Evolutionary conservation across 1,140 invertebrate genomes (phyloP).

Genomic region (Panonychus citri): DNA sequence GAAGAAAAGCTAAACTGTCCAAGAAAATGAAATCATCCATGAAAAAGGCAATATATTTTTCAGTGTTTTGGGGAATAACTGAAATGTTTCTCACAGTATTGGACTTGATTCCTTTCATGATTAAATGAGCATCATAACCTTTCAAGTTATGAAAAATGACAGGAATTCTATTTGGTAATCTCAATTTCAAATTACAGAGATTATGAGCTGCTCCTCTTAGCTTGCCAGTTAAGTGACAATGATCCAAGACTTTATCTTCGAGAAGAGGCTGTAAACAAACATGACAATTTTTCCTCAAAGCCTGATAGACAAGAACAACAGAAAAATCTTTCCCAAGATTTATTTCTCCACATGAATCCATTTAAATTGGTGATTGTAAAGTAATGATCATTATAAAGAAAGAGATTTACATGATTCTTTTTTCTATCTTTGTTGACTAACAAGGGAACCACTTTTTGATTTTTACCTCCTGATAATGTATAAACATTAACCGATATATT

Average conservation of each 20-base stretch:
- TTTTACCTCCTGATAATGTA: too few relatives aligned
- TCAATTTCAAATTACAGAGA: neutral
- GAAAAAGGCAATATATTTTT: neutral
- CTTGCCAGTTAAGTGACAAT: neutral
- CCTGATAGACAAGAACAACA: neutral
- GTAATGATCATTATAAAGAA: neutral
- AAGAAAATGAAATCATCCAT: neutral
- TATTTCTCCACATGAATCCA: neutral
- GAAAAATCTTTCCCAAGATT: neutral
- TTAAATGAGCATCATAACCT: neutral
- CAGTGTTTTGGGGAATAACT: neutral
- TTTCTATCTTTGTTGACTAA: neutral
- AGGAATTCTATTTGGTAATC: neutral
- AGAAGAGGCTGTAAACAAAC: neutral
- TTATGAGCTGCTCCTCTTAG: neutral
- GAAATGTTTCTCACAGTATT: neutral
- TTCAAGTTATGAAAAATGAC: neutral
- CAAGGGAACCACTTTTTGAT: neutral
- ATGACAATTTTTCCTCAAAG: neutral
- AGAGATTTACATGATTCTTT: neutral
- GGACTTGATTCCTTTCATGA: neutral
- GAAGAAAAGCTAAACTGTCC: neutral
- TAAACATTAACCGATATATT: neutral
- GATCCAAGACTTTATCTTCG: neutral
- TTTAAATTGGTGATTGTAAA: neutral